These are phyloP conservation scores for Nomada lathburiana DNA, from an alignment of 2,888 invertebrate species.

Conservation along the genomic window DNA sequence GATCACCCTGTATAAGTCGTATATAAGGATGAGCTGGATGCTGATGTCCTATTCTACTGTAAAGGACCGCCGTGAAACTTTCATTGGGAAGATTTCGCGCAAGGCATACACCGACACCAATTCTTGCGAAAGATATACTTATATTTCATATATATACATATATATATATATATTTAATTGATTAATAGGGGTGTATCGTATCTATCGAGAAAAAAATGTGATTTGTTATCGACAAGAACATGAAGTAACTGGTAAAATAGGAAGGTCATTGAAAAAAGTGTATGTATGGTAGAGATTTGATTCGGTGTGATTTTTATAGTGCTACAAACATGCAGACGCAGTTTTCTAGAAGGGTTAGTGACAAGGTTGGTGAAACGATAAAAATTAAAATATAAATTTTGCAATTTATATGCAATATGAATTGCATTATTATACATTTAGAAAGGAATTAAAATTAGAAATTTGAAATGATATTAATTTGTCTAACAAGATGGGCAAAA, in stretches of 20 bases:
- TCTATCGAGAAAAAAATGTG: slow-evolving; percentile 16
- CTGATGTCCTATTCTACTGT: slow-evolving; percentile 42
- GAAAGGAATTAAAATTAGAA: neutral
- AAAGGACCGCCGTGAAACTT: slow-evolving; percentile 38
- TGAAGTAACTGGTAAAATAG: neutral
- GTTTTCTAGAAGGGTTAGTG: neutral
- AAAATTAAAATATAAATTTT: neutral
- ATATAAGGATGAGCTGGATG: slow-evolving; percentile 59
- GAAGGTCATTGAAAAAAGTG: neutral
- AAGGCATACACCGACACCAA: neutral
- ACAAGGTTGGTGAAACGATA: slow-evolving; percentile 13
- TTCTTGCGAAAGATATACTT: neutral
- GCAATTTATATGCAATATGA: neutral
- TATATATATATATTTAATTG: neutral
- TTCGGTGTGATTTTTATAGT: neutral
- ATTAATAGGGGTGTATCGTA: neutral
- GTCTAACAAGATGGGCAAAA: too few species aligned
- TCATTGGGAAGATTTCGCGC: neutral
- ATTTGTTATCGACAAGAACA: neutral
- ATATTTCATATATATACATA: too few species aligned
- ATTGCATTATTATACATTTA: neutral
- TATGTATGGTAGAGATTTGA: neutral
- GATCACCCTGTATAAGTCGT: slow-evolving; percentile 46
- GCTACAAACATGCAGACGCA: slow-evolving; percentile 28
- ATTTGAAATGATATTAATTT: too few species aligned